A percentile compares a stretch with the other conserved stretches of the same genome.
These are phyloP conservation scores for Talpa occidentalis DNA, from an alignment of 2,113 vertebrate genomes.

Conservation along the genomic window DNA sequence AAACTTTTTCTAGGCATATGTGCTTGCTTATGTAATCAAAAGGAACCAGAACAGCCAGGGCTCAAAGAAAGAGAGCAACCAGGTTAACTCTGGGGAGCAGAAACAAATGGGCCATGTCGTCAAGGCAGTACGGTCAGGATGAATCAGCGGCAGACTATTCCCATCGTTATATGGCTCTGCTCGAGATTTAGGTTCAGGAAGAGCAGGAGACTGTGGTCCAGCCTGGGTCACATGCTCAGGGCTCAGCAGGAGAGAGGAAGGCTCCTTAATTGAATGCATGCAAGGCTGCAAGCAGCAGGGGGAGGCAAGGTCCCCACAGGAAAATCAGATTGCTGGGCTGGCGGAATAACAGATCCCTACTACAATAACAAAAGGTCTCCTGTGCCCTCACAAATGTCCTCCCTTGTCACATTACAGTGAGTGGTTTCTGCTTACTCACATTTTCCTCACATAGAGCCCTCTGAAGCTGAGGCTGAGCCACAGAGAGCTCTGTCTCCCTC, in stretches of 20 bases:
- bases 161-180: not conserved
- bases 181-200: not conserved
- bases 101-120: not conserved
- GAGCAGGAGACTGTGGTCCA: not conserved
- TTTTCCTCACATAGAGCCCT: constrained; percentile 51
- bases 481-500: constrained; percentile 47
- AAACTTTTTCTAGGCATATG: not conserved
- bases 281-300: not conserved
- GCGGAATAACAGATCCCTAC: constrained; percentile 49
- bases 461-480: not conserved
- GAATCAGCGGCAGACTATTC: not conserved
- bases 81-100: not conserved
- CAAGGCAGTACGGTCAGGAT: not conserved
- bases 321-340: constrained; percentile 47
- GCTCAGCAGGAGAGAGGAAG: not conserved
- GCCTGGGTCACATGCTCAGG: accelerated
- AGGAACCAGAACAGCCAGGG: not conserved
- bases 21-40: not conserved
- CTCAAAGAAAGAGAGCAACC: not conserved
- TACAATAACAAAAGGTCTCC: constrained; percentile 47
- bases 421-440: constrained; percentile 77
- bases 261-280: not conserved
- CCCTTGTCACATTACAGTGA: constrained; percentile 73
- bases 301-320: not conserved
- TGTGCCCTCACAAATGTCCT: constrained; percentile 67